Evolutionary conservation across 2,797 vertebrate species (phyloP).

Genomic region (Dallia pectoralis): DNA sequence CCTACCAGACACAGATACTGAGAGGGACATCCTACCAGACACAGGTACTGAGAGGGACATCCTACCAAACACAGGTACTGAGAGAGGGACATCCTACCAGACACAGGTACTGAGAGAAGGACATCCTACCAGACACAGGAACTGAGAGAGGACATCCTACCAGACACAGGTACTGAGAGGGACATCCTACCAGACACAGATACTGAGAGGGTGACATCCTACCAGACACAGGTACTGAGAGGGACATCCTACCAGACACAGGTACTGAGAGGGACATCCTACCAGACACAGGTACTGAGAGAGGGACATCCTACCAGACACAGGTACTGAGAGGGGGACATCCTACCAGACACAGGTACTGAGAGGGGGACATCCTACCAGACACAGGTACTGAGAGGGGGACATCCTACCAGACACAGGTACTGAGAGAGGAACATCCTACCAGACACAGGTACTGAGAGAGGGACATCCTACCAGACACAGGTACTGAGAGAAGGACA

Average conservation of each 20-base stretch:
- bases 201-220: too few species aligned
- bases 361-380: constrained; percentile 70
- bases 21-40: constrained; percentile 84
- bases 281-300: too few species aligned
- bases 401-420: constrained; percentile 86
- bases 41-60: constrained; percentile 69
- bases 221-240: constrained; percentile 79
- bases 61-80: constrained; percentile 83
- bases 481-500: too few species aligned
- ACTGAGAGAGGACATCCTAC: constrained; percentile 62
- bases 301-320: constrained; percentile 83
- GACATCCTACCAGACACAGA: constrained; percentile 78
- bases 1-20: too few species aligned
- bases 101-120: too few species aligned
- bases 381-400: too few species aligned
- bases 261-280: constrained; percentile 67
- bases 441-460: constrained; percentile 79
- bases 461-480: constrained; percentile 75
- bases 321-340: constrained; percentile 70
- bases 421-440: constrained; percentile 64
- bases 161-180: constrained; percentile 75
- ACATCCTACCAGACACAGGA: constrained; percentile 88
- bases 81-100: constrained; percentile 71
- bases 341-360: constrained; percentile 83
- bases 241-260: constrained; percentile 77